Percentiles rank a stretch among this genome's conserved stretches.
phyloP scores from a whole-genome alignment of 2,113 vertebrate species.

The Coptodon bakossiorum region DNA sequence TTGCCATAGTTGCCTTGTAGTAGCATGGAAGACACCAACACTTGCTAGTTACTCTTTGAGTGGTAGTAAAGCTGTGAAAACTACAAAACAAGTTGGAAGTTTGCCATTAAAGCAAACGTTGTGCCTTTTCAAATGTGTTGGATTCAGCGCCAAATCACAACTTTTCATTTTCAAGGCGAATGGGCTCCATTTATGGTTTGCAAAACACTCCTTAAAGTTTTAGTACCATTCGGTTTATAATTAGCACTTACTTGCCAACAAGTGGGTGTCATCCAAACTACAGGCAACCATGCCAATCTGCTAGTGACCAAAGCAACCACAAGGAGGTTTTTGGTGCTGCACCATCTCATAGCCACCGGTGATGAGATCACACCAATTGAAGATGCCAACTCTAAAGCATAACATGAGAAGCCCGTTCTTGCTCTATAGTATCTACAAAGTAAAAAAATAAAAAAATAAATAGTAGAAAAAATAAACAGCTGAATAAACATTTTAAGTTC shows the following conservation, averaged over 20 bases:
- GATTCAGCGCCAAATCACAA: neutral
- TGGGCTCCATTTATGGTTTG: neutral
- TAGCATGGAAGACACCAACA: neutral
- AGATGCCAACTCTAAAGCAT: neutral
- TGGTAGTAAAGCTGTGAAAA: neutral
- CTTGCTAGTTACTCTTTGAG: neutral
- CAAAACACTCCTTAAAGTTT: neutral
- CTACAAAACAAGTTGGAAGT: neutral
- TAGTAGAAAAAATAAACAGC: neutral
- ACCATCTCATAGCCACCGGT: neutral
- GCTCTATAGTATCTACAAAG: neutral
- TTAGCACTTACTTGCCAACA: neutral
- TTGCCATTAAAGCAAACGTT: neutral
- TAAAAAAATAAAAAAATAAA: accelerated
- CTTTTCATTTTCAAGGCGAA: neutral
- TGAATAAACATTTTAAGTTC: neutral
- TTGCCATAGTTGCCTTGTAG: neutral
- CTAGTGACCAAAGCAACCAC: neutral
- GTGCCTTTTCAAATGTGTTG: neutral
- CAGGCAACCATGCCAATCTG: neutral
- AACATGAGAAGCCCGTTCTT: neutral
- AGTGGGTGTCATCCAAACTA: neutral
- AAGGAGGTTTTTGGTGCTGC: neutral
- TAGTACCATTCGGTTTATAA: neutral
- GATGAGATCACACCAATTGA: neutral